Evolutionary conservation across 1,140 invertebrate genomes (phyloP).

Genomic region (Marisa cornuarietis): DNA sequence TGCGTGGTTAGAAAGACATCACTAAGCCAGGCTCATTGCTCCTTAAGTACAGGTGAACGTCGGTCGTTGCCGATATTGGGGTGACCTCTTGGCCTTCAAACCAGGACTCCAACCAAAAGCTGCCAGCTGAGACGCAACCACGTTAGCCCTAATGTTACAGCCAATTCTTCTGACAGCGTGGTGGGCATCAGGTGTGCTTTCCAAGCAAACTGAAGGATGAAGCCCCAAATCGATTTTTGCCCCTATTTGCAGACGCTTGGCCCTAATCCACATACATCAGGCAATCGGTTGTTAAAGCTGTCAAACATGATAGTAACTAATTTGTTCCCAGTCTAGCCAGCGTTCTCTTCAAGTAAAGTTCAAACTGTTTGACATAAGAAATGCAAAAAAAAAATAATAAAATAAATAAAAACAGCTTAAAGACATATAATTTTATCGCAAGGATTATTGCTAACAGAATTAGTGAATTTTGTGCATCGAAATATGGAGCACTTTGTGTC

Average conservation of each 20-base stretch:
- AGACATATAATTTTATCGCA: no score
- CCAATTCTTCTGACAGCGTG: background rate
- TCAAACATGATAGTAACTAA: background rate
- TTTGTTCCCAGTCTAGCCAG: no score
- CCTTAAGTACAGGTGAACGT: background rate
- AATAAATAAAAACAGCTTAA: no score
- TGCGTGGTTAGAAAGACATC: background rate
- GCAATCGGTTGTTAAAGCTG: background rate
- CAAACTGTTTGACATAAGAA: no score
- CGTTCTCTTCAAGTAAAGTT: no score
- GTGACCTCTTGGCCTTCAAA: background rate
- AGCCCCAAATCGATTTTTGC: background rate
- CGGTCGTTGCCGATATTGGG: background rate
- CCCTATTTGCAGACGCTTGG: background rate
- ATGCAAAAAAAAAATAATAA: no score
- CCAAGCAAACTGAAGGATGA: background rate
- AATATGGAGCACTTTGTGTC: no score
- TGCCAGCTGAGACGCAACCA: no score
- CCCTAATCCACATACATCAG: background rate
- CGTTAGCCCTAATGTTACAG: background rate
- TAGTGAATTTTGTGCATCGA: no score
- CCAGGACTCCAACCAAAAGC: background rate
- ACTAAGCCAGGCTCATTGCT: background rate
- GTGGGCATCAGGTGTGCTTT: background rate
- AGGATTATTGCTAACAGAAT: no score